Evolutionary conservation across 1,140 invertebrate genomes (phyloP).

Genomic region (Probaryconus sp.): DNA sequence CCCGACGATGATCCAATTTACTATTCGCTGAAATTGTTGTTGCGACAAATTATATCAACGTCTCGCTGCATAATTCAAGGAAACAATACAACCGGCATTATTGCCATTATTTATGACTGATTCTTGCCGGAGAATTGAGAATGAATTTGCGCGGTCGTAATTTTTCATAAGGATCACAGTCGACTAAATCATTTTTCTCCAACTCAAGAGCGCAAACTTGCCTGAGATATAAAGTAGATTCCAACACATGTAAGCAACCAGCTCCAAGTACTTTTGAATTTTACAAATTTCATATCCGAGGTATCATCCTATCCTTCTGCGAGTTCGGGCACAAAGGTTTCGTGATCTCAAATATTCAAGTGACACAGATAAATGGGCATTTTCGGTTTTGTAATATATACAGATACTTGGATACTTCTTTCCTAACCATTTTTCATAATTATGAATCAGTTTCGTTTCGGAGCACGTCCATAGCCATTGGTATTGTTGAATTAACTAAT

Average conservation of each 20-base stretch:
- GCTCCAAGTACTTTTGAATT: conserved; percentile 52
- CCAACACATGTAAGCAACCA: conserved; percentile 30
- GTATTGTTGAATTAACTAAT: too few species aligned
- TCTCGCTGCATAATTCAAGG: conserved; percentile 4
- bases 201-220: conserved; percentile 15
- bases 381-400: too few species aligned
- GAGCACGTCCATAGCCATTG: too few species aligned
- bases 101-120: conserved; percentile 30
- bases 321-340: conserved; percentile 43
- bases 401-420: too few species aligned
- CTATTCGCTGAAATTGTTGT: conserved; percentile 8
- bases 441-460: too few species aligned
- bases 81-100: conserved; percentile 6
- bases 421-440: too few species aligned
- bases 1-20: conserved; percentile 10
- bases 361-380: conserved; percentile 33
- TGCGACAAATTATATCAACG: conserved; percentile 1
- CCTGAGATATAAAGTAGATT: conserved; percentile 44
- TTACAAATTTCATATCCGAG: conserved; percentile 48
- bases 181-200: conserved; percentile 43
- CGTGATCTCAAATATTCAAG: conserved; percentile 46
- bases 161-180: conserved; percentile 38
- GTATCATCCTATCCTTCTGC: conserved; percentile 43
- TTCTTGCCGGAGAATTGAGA: conserved; percentile 10
- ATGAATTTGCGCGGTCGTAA: conserved; percentile 29